Base-by-base conservation (phyloP, 2,888 invertebrate species). In the Meliscaeva auricollis region DNA sequence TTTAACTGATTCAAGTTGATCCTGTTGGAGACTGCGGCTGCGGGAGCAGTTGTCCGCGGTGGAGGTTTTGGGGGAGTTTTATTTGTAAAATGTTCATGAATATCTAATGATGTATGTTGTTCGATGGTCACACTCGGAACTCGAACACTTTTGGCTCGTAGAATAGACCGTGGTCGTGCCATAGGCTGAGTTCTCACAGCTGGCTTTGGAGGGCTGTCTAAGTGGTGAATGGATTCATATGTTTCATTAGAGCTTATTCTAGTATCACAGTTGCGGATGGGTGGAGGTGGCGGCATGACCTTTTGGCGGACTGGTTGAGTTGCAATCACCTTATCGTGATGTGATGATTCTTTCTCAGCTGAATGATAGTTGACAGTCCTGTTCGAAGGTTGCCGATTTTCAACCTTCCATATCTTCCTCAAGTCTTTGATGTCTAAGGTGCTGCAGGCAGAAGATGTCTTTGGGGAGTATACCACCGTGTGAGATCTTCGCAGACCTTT, bases 401-500 rank as follows among this genome's bases (percentile, higher is more conserved):
- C 88, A 26, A 85, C 82, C 62, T 84, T 88, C 89, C 89, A 88
- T 44, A 87, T 87, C 15, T 87, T 81, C 13, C 89, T 80, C 54
- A 89, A 74, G 79, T 89, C 89, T 74, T 89, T 88, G 6, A 89
- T 88, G 78, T 90, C 90, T 66, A 89, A 66, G 9, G 89, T 89
- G 38, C 87, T 87, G 56, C 88, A 88, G 1, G 87, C 60, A 4
- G 88, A 78, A 30, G 87, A 70, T 46, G 87, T 60, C 30, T 88
- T 89, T 30, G 88, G 87, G n/a, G 88, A 87, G 17, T 89, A 89
- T 32, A 90, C 87, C 88, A 92, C 91, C 1, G 92, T 92, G 66
- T 92, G 91, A 0, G 92, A 92, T 74, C 92, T 89, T 46, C 90
- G 90, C 62, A 92, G 72, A 54, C 90, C 88, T 11, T 89, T 89